Percentiles rank a stretch among this genome's conserved stretches.
These are phyloP conservation scores for Drosophila nasuta DNA, from an alignment of 1,140 invertebrate species.

Conservation along the genomic window DNA sequence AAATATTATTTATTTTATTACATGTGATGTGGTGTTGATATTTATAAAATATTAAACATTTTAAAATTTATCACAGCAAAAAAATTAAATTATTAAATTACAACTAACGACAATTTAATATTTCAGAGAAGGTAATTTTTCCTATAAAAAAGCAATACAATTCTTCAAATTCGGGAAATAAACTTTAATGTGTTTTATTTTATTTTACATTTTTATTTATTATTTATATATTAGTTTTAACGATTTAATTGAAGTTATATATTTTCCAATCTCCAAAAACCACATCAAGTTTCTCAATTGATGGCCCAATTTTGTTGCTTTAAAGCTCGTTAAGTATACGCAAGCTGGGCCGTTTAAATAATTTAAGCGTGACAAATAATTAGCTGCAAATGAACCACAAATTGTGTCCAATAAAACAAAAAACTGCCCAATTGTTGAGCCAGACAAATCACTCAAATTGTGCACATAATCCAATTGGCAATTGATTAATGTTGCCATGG, in stretches of 20 bases:
- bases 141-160: too few species aligned
- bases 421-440: conserved; percentile 53
- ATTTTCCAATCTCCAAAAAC: too few species aligned
- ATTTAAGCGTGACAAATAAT: conserved; percentile 16
- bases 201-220: too few species aligned
- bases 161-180: too few species aligned
- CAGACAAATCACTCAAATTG: conserved; percentile 38
- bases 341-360: neutral
- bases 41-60: neutral
- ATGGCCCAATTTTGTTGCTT: too few species aligned
- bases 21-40: neutral
- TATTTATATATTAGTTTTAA: too few species aligned
- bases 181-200: too few species aligned
- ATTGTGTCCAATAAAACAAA: conserved; percentile 24
- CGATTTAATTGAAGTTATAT: too few species aligned
- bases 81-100: neutral
- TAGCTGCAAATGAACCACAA: conserved; percentile 11
- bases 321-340: neutral
- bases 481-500: conserved; percentile 64
- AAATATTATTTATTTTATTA: conserved; percentile 1
- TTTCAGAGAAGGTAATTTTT: too few species aligned
- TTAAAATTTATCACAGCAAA: neutral
- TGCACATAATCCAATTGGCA: conserved; percentile 33
- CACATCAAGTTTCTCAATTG: too few species aligned
- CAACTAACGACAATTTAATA: too few species aligned